A percentile compares a stretch with the other conserved stretches of the same genome.
phyloP scores from a whole-genome alignment of 2,797 vertebrate species.

The Pipistrellus kuhlii region DNA sequence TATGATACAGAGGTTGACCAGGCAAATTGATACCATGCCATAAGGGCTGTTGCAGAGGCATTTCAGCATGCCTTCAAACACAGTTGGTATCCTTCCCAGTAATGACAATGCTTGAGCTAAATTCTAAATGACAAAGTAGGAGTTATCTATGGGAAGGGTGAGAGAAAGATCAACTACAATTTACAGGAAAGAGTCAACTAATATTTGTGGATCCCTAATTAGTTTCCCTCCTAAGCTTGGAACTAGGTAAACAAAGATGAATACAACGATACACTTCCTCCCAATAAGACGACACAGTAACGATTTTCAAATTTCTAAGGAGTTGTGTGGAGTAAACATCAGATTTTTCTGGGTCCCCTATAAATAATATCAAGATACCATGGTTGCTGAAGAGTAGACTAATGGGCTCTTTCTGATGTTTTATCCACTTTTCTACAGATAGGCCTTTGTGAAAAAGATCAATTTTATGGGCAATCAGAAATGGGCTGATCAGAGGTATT shows the following conservation, averaged over 20 bases:
- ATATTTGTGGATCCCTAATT: not conserved
- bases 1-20: not conserved
- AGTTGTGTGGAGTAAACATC: not conserved
- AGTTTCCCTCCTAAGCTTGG: not conserved
- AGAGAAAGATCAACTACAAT: not conserved
- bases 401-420: not conserved
- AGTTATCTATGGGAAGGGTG: not conserved
- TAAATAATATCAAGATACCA: not conserved
- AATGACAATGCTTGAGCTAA: not conserved
- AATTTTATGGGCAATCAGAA: constrained; percentile 21
- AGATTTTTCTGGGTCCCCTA: not conserved
- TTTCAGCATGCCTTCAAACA: not conserved
- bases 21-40: not conserved
- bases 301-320: constrained; percentile 40
- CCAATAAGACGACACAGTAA: not conserved
- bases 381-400: not conserved
- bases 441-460: not conserved
- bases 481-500: not conserved
- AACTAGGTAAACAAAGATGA: not conserved
- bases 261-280: not conserved
- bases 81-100: not conserved
- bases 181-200: not conserved
- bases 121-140: constrained; percentile 10
- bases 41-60: not conserved
- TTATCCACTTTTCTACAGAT: not conserved